Percentiles rank a stretch among this genome's conserved stretches.
These are phyloP conservation scores for Palloptera scutellata DNA, from an alignment of 2,888 invertebrate species.

Conservation along the genomic window DNA sequence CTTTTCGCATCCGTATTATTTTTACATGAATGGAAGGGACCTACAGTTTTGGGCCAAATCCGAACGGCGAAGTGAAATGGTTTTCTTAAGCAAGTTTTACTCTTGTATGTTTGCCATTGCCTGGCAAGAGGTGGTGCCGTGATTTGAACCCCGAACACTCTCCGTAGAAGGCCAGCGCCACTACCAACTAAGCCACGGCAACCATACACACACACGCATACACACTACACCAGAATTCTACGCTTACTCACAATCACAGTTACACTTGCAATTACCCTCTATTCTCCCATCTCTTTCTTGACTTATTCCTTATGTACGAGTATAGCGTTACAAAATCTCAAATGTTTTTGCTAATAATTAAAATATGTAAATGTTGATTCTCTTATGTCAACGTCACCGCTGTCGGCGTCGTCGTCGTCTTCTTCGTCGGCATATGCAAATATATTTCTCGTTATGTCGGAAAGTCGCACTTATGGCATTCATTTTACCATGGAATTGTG, in stretches of 20 bases:
- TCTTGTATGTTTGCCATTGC: too few relatives aligned
- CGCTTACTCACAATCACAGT: neutral
- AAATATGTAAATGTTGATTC: slow-evolving; percentile 31
- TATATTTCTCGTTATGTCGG: slow-evolving; percentile 27
- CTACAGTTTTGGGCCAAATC: too few relatives aligned
- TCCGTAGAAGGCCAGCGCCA: too few relatives aligned
- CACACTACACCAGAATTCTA: neutral
- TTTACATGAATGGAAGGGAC: too few relatives aligned
- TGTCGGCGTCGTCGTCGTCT: slow-evolving; percentile 14
- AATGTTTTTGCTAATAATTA: slow-evolving; percentile 28
- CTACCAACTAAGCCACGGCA: neutral
- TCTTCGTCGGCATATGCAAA: slow-evolving; percentile 48
- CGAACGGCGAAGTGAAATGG: too few relatives aligned
- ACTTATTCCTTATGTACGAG: too few relatives aligned
- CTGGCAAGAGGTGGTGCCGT: too few relatives aligned
- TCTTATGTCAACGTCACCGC: slow-evolving; percentile 24
- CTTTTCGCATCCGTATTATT: too few relatives aligned
- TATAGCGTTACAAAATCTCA: neutral
- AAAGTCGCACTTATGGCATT: neutral
- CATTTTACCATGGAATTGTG: neutral
- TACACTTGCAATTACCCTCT: neutral
- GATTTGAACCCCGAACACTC: too few relatives aligned
- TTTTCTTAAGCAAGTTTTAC: too few relatives aligned
- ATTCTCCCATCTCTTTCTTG: neutral
- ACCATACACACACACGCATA: neutral